Conservation (phyloP, 2,888 invertebrate genomes). For the Eupithecia dodoneata region DNA sequence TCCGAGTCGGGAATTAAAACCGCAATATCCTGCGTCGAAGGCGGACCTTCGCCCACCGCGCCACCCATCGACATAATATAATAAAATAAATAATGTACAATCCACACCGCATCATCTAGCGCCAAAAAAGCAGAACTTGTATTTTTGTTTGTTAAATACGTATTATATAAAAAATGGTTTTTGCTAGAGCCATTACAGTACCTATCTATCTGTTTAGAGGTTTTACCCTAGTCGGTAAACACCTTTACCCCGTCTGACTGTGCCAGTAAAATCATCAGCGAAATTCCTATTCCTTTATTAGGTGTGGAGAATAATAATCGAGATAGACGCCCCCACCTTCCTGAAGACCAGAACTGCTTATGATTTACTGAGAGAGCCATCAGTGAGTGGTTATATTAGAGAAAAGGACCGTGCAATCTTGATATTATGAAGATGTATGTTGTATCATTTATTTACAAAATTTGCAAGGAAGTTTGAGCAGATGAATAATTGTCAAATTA, state of each 20-base stretch:
- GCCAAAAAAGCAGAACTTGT: background rate
- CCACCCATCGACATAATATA: too few species aligned
- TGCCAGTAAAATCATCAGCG: background rate
- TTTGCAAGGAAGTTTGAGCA: background rate
- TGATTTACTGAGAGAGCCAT: conserved; percentile 1
- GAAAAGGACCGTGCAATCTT: background rate
- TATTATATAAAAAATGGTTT: too few species aligned
- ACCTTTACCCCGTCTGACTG: background rate
- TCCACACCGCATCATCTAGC: background rate
- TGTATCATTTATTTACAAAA: background rate
- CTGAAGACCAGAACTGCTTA: background rate
- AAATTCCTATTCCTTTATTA: conserved; percentile 6
- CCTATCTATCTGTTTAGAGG: background rate
- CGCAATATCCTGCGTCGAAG: too few species aligned
- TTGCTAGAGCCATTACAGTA: background rate
- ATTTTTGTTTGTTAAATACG: too few species aligned
- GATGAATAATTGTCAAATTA: background rate
- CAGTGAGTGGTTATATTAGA: background rate
- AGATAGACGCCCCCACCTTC: background rate
- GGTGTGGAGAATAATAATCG: background rate
- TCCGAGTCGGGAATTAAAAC: too few species aligned
- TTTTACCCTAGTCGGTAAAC: background rate
- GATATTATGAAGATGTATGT: background rate
- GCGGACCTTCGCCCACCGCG: too few species aligned
- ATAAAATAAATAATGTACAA: background rate